Base-by-base conservation (phyloP, 2,797 vertebrate species). In the Myotis planiceps region DNA sequence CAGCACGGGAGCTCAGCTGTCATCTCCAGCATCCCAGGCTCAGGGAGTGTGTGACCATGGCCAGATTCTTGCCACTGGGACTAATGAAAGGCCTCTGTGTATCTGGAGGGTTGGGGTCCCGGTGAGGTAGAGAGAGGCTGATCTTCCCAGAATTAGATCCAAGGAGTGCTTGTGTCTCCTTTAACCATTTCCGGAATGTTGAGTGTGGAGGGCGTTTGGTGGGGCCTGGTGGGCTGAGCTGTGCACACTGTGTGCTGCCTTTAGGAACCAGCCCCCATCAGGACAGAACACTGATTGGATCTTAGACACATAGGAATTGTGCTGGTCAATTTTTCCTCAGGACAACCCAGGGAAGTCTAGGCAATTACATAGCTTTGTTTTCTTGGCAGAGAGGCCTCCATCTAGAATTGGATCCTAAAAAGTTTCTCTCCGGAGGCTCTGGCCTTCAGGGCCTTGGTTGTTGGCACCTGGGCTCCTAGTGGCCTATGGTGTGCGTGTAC, bases 401-500 rank as follows among this genome's bases (percentile, higher is more conserved):
- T 75, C 47, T 78, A 25, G 60, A 83, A 53, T 18, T 34, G 25
- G 39, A 29, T 72, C 9, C 69, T 93, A 37, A 51, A 34, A 72
- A 25, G 4, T 71, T 76, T 84, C 32, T 84, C 34, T 78, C 8
- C 55, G 79, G 63, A 78, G 32, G 29, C 29, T 78, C 1, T 15
- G 42, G 19, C 49, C 47, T 72, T 55, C 19, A 45, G 25, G 87
- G 47, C 53, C 58, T 32, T 58, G 39, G 69, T 85, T 49, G 51
- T 37, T 2, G 1, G 15, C 3, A 10, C 37, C 47, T 29, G 5
- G 60, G 51, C 9, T 51, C 25, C 45, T 82, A 19, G 88, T 2
- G 3, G 71, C n/a, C 65, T 29, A 2, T 21, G 12, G 53, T 0
- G 5, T 60, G 19, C 21, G 42, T 2, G 2, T 19, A 4, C 2